Evolutionary conservation across 2,113 vertebrate species (phyloP), one percentile per base, ranked within the genome.

Genomic region (Hucho hucho): DNA sequence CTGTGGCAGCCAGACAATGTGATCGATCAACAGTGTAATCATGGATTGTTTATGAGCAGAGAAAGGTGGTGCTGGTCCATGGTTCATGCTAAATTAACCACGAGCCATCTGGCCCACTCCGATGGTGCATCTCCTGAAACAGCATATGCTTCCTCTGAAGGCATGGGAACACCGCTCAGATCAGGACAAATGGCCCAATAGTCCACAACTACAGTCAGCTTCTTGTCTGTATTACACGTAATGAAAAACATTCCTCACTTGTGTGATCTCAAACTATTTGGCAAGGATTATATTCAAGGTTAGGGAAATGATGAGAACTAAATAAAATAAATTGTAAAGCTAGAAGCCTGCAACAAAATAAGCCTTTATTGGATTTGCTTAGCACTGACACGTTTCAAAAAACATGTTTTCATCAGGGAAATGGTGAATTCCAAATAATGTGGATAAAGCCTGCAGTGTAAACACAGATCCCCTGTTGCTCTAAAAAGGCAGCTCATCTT

Each of bases 61-160:
- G 74, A 56, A 80, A 69, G 70, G 80, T 77, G 79, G 69, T 79
- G 76, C 69, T 58, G 80, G 74, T 84, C 66, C 74, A 69, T 67
- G 29, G 79, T 83, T 83, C 70, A 79, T 70, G 87, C 82, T 88
- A 83, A 88, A 90, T 89, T 81, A 88, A 85, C 80, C 81, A 83
- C 79, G 69, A 71, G 73, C 81, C 82, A 87, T 85, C 89, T 87
- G 87, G 75, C 70, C 70, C 64, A n/a, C 70, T 87, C 82, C 80
- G 71, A 79, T 79, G 82, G 64, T 75, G 9, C 32, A 70, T 7
- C 37, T 78, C 74, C 18, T 70, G 64, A 81, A 81, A 78, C 32
- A 81, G 68, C 84, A 84, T 77, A 73, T 82, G 84, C 70, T 75
- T 1, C 65, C 73, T 77, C 75, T 66, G 49, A 53, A 53, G 4